Conservation (phyloP, 1,140 invertebrate genomes). For the Camponotus pennsylvanicus region DNA sequence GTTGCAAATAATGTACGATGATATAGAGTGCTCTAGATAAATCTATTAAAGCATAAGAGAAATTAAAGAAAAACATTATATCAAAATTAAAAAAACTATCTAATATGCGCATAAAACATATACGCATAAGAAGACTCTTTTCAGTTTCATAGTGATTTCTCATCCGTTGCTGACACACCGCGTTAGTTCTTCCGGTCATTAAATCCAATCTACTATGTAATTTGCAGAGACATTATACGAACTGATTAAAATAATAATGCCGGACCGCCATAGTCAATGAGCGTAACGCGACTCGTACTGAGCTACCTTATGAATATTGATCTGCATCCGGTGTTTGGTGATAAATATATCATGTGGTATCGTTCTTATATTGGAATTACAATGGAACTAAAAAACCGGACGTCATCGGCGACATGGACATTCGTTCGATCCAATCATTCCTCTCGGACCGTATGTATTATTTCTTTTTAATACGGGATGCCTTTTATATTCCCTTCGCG, state of each 20-base stretch:
- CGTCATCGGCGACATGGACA: constrained; percentile 54
- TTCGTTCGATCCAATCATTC: constrained; percentile 65
- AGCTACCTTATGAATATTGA: constrained; percentile 76
- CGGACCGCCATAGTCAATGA: constrained; percentile 66
- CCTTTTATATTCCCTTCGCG: not conserved
- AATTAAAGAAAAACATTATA: not conserved
- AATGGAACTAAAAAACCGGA: constrained; percentile 64
- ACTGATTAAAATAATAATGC: constrained; percentile 78
- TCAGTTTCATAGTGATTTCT: constrained; percentile 69
- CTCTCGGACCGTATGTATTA: constrained; percentile 20
- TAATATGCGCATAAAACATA: constrained; percentile 7
- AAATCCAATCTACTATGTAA: constrained; percentile 71
- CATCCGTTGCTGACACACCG: constrained; percentile 69
- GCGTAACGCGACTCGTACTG: constrained; percentile 56
- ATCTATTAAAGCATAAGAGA: not conserved
- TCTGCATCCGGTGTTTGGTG: constrained; percentile 75
- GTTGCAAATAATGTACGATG: not conserved
- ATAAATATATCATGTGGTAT: constrained; percentile 71
- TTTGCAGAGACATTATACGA: constrained; percentile 76
- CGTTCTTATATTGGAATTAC: constrained; percentile 70
- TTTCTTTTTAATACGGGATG: not conserved
- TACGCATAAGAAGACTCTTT: constrained; percentile 32
- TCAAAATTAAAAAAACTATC: not conserved
- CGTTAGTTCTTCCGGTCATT: constrained; percentile 76
- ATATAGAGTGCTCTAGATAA: not conserved